These are phyloP conservation scores for Erpobdella octoculata DNA, from an alignment of 2,888 invertebrate species.

Conservation along the genomic window DNA sequence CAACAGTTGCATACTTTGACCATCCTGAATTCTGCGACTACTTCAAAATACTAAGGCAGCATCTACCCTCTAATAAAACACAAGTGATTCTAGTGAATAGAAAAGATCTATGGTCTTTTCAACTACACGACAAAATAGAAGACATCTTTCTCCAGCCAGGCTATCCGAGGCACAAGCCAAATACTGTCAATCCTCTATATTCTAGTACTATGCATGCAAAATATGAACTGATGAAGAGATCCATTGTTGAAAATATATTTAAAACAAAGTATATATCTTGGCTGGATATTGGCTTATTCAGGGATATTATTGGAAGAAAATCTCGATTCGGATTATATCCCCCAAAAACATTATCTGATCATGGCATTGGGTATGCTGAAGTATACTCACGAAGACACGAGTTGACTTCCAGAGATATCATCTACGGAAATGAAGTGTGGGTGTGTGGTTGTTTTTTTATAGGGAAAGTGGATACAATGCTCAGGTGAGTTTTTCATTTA, in stretches of 20 bases:
- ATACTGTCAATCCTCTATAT: constrained; percentile 44
- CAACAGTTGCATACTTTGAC: constrained; percentile 42
- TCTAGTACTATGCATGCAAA: constrained; percentile 47
- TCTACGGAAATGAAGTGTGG: constrained; percentile 41
- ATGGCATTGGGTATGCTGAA: constrained; percentile 27
- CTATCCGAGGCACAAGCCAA: constrained; percentile 43
- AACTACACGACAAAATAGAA: constrained; percentile 37
- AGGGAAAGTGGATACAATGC: constrained; percentile 37
- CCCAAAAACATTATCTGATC: constrained; percentile 28
- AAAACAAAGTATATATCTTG: constrained; percentile 43
- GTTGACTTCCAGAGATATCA: constrained; percentile 37
- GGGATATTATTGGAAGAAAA: constrained; percentile 34
- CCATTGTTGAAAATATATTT: constrained; percentile 39
- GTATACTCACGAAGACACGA: constrained; percentile 10
- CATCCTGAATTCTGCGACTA: constrained; percentile 35
- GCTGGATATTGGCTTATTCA: constrained; percentile 46
- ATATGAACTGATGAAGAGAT: constrained; percentile 43
- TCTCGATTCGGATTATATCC: constrained; percentile 21
- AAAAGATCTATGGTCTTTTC: constrained; percentile 41
- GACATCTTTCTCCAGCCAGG: constrained; percentile 39
- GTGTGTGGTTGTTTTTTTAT: constrained; percentile 45
- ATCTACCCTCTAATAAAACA: constrained; percentile 37
- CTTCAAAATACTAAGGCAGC: constrained; percentile 36
- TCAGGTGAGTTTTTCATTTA: constrained; percentile 35
- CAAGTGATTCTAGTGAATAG: constrained; percentile 37